phyloP scores from a whole-genome alignment of 2,888 invertebrate genomes.

The Meganola albula region DNA sequence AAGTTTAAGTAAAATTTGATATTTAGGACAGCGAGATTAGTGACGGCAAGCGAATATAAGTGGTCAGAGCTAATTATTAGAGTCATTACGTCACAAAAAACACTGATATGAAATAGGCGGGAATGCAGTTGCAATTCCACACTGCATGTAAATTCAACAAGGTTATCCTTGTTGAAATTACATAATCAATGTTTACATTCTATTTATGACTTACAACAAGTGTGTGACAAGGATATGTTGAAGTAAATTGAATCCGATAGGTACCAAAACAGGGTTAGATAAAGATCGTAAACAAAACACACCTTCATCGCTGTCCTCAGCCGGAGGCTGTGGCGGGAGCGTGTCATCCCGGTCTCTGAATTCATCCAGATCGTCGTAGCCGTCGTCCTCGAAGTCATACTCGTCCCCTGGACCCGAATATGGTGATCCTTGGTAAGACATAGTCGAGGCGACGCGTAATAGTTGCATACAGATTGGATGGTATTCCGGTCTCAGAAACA shows the following conservation, averaged over 20 bases:
- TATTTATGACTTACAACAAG: slow-evolving; percentile 22
- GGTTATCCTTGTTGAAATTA: slow-evolving; percentile 49
- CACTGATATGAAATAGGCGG: slow-evolving; percentile 55
- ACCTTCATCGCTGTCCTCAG: slow-evolving; percentile 80
- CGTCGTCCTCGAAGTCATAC: slow-evolving; percentile 85
- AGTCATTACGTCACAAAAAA: slow-evolving; percentile 63
- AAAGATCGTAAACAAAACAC: slow-evolving; percentile 59
- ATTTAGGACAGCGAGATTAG: too few relatives aligned
- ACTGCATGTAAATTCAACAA: slow-evolving; percentile 29
- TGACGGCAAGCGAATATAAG: too few relatives aligned
- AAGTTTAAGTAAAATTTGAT: too few relatives aligned
- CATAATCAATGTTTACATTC: slow-evolving; percentile 50
- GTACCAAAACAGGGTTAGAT: slow-evolving; percentile 48
- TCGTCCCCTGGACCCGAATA: slow-evolving; percentile 83
- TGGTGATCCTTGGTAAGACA: slow-evolving; percentile 83
- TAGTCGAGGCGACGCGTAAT: slow-evolving; percentile 75
- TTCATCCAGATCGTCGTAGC: slow-evolving; percentile 83
- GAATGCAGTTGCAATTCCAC: slow-evolving; percentile 37
- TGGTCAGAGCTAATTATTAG: too few relatives aligned
- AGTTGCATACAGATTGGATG: slow-evolving; percentile 76
- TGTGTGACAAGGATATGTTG: slow-evolving; percentile 16
- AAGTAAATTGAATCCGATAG: slow-evolving; percentile 35
- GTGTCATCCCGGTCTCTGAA: slow-evolving; percentile 81
- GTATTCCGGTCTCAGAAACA: slow-evolving; percentile 57
- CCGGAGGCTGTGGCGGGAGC: slow-evolving; percentile 73